phyloP scores from a whole-genome alignment of 2,113 vertebrate species.

The Lipotes vexillifer region DNA sequence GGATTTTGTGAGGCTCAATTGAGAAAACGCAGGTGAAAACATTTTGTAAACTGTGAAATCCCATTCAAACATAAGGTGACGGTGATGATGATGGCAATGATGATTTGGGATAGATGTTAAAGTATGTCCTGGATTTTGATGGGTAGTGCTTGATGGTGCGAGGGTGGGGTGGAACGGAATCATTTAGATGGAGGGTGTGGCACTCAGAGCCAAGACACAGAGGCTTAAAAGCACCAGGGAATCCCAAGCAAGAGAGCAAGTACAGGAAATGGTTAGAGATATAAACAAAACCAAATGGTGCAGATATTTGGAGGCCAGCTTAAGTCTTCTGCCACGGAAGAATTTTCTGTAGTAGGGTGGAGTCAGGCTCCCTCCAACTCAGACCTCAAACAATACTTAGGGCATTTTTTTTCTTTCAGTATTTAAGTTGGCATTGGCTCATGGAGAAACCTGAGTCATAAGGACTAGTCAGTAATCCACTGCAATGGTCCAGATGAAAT shows the following conservation, averaged over 20 bases:
- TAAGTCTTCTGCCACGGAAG: neutral
- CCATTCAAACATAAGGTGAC: neutral
- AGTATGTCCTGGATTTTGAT: neutral
- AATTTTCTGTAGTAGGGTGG: neutral
- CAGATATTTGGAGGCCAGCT: neutral
- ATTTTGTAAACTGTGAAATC: neutral
- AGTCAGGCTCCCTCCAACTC: neutral
- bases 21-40: neutral
- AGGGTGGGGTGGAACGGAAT: accelerated
- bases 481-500: neutral
- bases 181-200: neutral
- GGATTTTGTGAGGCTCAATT: neutral
- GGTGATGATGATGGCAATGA: neutral
- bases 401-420: neutral
- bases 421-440: neutral
- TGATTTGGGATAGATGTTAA: neutral
- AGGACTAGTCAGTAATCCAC: neutral
- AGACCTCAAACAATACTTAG: neutral
- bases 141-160: neutral
- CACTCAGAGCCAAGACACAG: neutral
- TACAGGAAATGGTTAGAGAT: neutral
- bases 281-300: neutral
- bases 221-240: neutral
- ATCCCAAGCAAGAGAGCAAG: neutral
- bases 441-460: neutral